Base-by-base conservation (phyloP, 2,888 invertebrate species). In the Myathropa florea region DNA sequence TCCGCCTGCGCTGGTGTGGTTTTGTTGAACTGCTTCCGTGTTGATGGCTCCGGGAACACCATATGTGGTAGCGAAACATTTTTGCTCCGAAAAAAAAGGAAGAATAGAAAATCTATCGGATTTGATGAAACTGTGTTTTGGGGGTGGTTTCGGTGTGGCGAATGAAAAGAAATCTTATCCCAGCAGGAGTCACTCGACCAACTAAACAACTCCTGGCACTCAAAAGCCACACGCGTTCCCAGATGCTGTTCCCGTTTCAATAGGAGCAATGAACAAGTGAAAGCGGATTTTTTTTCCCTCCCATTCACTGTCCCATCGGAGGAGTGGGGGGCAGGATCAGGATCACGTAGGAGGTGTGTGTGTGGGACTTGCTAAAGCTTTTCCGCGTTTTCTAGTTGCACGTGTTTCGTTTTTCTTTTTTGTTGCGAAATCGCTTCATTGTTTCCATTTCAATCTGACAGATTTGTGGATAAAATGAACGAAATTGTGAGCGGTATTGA, bases 401-500 rank as follows among this genome's bases (percentile, higher is more conserved):
- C 33, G 65, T 59, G 57, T 12, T 65, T 65, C 59, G 10, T 18
- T 36, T 39, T 61, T 18, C 21, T 26, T 24, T 23, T 7, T 26
- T 21, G 65, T 26, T 46, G 57, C 24, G 12, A 64, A 85, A 71
- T 85, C 60, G 81, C 64, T 77, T 78, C 39, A 75, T 78, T 82
- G 82, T 86, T 82, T 73, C 46, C 46, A 77, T 71, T 79, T 63
- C 57, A 86, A 75, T 46, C 70, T 75, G 86, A 73, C 73, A 72
- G 73, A 70, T 79, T 86, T 75, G 61, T 14, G 68, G 75, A 86
- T 86, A 67, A 65, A 71, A 79, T 67, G 33, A 67, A 55, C 12
- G 78, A 76, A 77, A 72, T 68, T 81, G 71, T 26, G 59, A 30
- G 33, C 65, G 73, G 46, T 18, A 65, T 65, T 78, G 59, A 57